Evolutionary conservation across 1,140 invertebrate species (phyloP).

Genomic region (Heliconius hewitsoni): DNA sequence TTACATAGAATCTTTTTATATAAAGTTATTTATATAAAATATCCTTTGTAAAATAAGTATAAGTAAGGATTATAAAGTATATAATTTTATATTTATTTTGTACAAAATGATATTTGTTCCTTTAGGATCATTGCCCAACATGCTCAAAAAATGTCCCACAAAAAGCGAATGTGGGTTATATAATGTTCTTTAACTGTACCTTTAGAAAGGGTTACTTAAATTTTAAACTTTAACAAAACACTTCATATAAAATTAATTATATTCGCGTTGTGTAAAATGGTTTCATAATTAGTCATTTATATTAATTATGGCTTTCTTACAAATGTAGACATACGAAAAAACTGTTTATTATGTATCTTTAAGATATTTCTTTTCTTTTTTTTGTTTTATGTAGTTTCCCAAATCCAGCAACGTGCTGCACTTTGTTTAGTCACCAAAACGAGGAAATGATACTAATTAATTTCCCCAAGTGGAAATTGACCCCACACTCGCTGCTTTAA

Average conservation of each 20-base stretch:
- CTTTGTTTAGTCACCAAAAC: too few relatives aligned
- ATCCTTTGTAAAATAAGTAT: too few relatives aligned
- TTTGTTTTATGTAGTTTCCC: too few relatives aligned
- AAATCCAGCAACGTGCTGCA: too few relatives aligned
- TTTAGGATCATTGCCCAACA: neutral
- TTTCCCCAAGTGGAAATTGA: too few relatives aligned
- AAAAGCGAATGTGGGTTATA: neutral
- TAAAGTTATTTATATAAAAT: neutral
- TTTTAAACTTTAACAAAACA: neutral
- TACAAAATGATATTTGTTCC: too few relatives aligned
- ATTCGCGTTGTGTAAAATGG: neutral
- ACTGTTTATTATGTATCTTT: neutral
- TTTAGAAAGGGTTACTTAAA: neutral
- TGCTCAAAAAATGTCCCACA: neutral
- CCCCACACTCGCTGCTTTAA: too few relatives aligned
- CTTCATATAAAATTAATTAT: slow-evolving; percentile 2
- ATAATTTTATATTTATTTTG: too few relatives aligned
- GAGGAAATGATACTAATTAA: too few relatives aligned
- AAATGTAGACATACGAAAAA: neutral
- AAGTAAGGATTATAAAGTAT: too few relatives aligned
- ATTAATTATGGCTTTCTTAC: neutral
- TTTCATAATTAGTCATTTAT: neutral
- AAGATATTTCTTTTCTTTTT: too few relatives aligned
- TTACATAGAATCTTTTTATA: too few relatives aligned
- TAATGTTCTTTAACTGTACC: neutral